Percentiles rank a stretch among this genome's conserved stretches.
Conservation (phyloP, 2,113 vertebrate genomes). For the Sinocyclocheilus rhinocerous region DNA sequence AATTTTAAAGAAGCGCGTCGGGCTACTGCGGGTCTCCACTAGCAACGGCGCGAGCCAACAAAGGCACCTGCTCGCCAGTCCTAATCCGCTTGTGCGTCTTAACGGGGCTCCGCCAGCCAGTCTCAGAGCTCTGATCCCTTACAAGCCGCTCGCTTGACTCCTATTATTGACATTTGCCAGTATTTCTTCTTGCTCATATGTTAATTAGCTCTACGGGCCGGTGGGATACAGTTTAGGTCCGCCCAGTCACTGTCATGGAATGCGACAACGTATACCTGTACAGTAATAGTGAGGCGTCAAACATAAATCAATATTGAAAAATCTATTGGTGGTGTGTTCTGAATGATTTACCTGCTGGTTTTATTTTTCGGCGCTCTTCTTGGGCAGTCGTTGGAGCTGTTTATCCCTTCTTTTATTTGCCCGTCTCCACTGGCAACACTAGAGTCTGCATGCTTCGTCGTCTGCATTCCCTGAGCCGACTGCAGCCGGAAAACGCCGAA, state of each 20-base stretch:
- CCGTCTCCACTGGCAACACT: constrained; percentile 35
- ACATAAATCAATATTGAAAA: neutral
- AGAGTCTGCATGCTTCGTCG: constrained; percentile 33
- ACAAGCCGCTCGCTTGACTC: constrained; percentile 41
- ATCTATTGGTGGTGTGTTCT: neutral
- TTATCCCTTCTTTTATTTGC: constrained; percentile 23
- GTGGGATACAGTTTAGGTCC: constrained; percentile 25
- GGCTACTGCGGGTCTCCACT: constrained; percentile 54
- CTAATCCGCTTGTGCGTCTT: constrained; percentile 55
- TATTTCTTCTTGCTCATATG: constrained; percentile 2
- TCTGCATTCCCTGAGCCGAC: constrained; percentile 55
- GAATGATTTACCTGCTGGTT: neutral
- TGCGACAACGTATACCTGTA: constrained; percentile 49
- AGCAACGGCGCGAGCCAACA: constrained; percentile 51
- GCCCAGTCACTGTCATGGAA: constrained; percentile 46
- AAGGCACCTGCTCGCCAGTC: constrained; percentile 48
- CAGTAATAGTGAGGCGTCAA: constrained; percentile 34
- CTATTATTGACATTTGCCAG: constrained; percentile 36
- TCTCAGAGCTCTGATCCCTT: constrained; percentile 47
- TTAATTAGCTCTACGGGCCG: constrained; percentile 14
- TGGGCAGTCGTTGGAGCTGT: neutral
- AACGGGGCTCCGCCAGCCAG: constrained; percentile 19
- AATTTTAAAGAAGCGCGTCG: constrained; percentile 39
- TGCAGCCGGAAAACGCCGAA: constrained; percentile 49
- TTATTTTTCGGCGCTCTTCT: constrained; percentile 2